Evolutionary conservation across 2,797 vertebrate genomes (phyloP).

Genomic region (Momotus momota): DNA sequence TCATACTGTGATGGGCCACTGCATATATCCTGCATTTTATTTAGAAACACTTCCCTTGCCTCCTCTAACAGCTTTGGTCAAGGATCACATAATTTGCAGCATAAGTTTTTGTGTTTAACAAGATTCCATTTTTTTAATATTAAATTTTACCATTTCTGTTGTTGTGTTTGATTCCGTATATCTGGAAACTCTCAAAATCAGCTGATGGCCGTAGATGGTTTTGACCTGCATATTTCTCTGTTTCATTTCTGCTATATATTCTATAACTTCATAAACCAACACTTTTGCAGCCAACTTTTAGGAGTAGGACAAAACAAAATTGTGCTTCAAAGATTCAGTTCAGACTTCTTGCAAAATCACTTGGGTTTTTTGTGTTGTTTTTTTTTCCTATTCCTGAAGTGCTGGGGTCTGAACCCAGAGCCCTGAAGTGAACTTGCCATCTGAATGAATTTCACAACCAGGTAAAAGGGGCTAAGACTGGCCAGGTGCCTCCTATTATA

Average conservation of each 20-base stretch:
- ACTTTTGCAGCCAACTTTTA: not conserved
- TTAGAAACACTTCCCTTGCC: not conserved
- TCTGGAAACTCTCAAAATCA: not conserved
- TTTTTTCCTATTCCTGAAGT: too few relatives aligned
- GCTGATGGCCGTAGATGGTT: not conserved
- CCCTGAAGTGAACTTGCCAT: too few relatives aligned
- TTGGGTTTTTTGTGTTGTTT: not conserved
- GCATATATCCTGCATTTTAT: not conserved
- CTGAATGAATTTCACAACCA: too few relatives aligned
- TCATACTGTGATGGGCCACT: not conserved
- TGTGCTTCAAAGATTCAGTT: not conserved
- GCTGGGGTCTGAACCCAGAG: too few relatives aligned
- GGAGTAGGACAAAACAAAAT: not conserved
- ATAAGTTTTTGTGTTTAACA: not conserved
- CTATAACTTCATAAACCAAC: not conserved
- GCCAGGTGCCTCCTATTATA: too few relatives aligned
- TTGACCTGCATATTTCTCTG: not conserved
- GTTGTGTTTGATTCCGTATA: not conserved
- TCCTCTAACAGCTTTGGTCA: not conserved
- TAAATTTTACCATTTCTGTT: not conserved
- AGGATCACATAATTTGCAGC: not conserved
- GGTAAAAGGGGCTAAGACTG: too few relatives aligned
- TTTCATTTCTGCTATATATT: not conserved
- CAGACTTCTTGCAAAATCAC: not conserved
- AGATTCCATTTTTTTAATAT: not conserved